Percentiles rank a stretch among this genome's conserved stretches.
Evolutionary conservation across 2,113 vertebrate species (phyloP).

Genomic region (Pteronura brasiliensis): DNA sequence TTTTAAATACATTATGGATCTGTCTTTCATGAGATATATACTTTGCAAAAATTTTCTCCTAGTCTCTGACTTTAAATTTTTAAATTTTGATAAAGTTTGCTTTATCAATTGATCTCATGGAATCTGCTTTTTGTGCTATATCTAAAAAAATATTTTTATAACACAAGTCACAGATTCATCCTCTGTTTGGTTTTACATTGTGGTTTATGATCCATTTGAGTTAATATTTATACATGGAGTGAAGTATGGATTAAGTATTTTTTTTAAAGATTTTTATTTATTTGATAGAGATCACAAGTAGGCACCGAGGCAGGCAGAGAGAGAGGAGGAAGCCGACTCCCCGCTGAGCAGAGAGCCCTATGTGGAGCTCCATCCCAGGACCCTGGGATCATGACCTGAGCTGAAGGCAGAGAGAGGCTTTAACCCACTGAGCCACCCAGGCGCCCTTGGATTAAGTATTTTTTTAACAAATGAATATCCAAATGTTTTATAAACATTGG

Average conservation of each 20-base stretch:
- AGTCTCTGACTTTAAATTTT: not conserved
- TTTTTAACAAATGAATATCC: not conserved
- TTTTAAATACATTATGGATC: not conserved
- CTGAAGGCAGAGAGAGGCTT: no score
- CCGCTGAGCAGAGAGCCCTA: no score
- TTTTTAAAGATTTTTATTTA: not conserved
- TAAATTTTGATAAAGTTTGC: not conserved
- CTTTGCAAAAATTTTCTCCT: not conserved
- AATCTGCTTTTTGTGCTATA: not conserved
- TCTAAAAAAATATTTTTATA: not conserved
- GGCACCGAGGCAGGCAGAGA: no score
- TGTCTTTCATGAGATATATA: not conserved
- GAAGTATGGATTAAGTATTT: not conserved
- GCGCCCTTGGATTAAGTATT: not conserved
- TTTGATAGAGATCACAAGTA: no score
- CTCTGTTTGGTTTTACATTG: not conserved
- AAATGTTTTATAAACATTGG: not conserved
- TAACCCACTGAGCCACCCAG: no score
- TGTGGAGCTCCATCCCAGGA: no score
- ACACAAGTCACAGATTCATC: not conserved
- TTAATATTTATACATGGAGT: not conserved
- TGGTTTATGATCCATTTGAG: not conserved
- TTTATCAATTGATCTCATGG: not conserved
- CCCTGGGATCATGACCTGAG: no score
- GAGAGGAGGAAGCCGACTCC: no score